Conservation (phyloP, 2,113 vertebrate genomes). For the Aptenodytes patagonicus region DNA sequence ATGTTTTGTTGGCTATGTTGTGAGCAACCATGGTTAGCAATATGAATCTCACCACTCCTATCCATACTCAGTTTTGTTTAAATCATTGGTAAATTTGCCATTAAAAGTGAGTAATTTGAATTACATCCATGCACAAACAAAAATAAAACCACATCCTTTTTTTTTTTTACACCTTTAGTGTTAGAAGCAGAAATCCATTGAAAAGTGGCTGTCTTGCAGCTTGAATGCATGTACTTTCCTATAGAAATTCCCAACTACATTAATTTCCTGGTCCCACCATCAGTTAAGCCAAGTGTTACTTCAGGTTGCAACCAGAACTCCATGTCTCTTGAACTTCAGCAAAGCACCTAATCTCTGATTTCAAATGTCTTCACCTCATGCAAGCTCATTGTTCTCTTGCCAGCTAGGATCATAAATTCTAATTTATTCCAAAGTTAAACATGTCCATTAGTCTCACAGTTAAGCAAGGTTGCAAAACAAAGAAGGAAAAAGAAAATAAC, state of each 20-base stretch:
- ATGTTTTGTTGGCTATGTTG: not conserved
- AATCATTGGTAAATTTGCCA: not conserved
- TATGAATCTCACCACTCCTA: not conserved
- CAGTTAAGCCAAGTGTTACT: not conserved
- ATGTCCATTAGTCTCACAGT: not conserved
- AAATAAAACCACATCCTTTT: not conserved
- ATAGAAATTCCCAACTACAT: not conserved
- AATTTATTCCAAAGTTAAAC: constrained; percentile 16
- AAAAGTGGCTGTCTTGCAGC: not conserved
- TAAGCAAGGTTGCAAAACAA: not conserved
- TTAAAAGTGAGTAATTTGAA: not conserved
- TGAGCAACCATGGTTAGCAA: rapidly evolving
- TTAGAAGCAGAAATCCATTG: not conserved
- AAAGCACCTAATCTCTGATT: not conserved
- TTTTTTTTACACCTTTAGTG: not conserved
- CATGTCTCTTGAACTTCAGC: not conserved
- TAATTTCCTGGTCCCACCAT: not conserved
- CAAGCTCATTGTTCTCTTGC: not conserved
- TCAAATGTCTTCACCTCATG: not conserved
- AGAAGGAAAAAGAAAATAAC: not conserved
- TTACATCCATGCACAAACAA: not conserved
- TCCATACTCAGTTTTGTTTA: not conserved
- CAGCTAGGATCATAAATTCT: not conserved
- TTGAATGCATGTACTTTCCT: not conserved
- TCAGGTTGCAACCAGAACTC: not conserved